Evolutionary conservation across 2,113 vertebrate species (phyloP).

Genomic region (Melospiza georgiana): DNA sequence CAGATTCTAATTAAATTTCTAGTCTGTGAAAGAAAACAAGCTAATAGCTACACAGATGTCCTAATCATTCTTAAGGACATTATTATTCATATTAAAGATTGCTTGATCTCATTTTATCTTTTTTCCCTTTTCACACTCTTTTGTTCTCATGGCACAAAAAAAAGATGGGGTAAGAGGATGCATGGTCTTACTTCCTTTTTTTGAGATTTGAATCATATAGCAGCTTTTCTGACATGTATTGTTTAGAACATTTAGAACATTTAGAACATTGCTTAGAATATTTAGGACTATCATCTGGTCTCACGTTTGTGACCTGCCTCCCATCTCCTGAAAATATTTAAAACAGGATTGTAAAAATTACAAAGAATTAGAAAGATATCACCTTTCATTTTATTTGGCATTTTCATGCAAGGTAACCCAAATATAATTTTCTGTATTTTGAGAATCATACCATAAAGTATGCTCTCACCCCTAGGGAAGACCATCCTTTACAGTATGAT

Average conservation of each 20-base stretch:
- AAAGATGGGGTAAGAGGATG: fast-evolving
- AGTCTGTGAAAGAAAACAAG: not conserved
- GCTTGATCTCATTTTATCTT: not conserved
- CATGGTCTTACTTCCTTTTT: fast-evolving
- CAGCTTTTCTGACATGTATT: not conserved
- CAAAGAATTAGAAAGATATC: not conserved
- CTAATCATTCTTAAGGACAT: not conserved
- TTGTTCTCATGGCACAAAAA: not conserved
- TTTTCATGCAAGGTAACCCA: not conserved
- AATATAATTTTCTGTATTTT: not conserved
- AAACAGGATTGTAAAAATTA: not conserved
- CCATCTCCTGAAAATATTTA: not conserved
- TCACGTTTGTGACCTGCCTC: not conserved
- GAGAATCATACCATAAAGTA: not conserved
- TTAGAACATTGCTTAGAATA: not conserved
- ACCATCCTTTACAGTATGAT: not conserved
- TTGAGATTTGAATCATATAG: not conserved
- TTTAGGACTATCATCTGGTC: not conserved
- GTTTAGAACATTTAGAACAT: too few species aligned
- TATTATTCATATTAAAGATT: not conserved
- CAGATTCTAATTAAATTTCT: not conserved
- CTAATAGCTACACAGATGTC: not conserved
- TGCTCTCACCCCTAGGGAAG: not conserved
- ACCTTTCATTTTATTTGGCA: not conserved
- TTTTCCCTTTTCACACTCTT: not conserved